A percentile compares a stretch with the other conserved stretches of the same genome.
phyloP scores from a whole-genome alignment of 2,113 vertebrate species.

The Brienomyrus longianalis region DNA sequence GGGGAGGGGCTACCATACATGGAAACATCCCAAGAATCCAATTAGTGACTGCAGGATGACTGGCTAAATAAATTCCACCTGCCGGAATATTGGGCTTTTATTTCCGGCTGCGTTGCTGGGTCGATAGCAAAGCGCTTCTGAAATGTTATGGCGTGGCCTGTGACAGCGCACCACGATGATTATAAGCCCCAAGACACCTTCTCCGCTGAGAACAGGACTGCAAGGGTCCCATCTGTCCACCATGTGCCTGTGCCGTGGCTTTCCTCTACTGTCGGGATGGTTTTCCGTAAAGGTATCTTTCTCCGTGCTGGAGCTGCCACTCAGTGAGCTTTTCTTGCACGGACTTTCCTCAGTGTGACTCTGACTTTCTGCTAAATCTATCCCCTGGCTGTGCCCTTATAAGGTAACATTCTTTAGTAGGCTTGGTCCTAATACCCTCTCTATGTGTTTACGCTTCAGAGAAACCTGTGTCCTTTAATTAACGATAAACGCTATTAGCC shows the following conservation, averaged over 20 bases:
- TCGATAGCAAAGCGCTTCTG: neutral
- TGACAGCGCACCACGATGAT: neutral
- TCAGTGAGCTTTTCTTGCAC: neutral
- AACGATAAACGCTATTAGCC: neutral
- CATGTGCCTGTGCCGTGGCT: neutral
- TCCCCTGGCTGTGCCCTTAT: neutral
- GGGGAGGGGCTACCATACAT: neutral
- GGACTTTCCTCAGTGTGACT: neutral
- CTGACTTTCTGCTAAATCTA: neutral
- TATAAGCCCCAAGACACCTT: neutral
- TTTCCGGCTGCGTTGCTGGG: neutral
- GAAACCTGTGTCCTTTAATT: constrained; percentile 4
- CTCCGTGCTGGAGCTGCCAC: neutral
- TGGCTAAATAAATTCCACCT: neutral
- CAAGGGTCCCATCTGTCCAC: neutral
- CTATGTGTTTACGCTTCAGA: neutral
- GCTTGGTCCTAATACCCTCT: neutral
- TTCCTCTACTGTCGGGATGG: neutral
- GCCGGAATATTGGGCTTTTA: neutral
- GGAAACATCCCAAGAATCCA: neutral
- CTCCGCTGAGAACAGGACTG: neutral
- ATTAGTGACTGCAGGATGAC: neutral
- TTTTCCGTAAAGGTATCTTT: neutral
- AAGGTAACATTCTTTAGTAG: neutral
- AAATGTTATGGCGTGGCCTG: neutral